A percentile compares a stretch with the other conserved stretches of the same genome.
Conservation (phyloP, 2,888 invertebrate genomes). For the Bimastos eiseni region DNA sequence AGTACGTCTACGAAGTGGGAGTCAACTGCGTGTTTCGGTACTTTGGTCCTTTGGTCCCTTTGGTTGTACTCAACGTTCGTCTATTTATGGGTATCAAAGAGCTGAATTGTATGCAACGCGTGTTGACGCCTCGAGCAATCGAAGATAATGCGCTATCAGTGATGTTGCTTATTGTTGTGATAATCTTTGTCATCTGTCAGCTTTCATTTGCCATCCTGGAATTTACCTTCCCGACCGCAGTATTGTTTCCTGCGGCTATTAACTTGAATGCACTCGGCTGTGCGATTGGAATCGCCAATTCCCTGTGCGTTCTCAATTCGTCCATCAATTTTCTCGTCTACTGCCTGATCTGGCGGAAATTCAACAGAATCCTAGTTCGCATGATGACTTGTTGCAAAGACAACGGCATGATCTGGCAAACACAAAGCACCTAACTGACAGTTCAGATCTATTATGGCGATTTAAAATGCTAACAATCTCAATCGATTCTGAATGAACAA, state of each 20-base stretch:
- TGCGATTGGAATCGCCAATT: conserved; percentile 30
- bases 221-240: neutral
- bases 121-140: neutral
- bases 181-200: conserved; percentile 36
- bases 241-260: neutral
- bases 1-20: conserved; percentile 43
- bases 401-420: neutral
- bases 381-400: neutral
- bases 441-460: no score
- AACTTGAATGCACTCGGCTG: neutral
- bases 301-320: conserved; percentile 42
- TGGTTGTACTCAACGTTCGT: conserved; percentile 41
- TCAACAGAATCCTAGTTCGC: conserved; percentile 26
- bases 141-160: conserved; percentile 10
- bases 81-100: conserved; percentile 37
- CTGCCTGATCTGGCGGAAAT: conserved; percentile 30
- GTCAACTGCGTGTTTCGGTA: conserved; percentile 44
- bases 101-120: neutral
- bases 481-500: no score
- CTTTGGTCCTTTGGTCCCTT: conserved; percentile 43
- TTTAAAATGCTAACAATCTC: no score
- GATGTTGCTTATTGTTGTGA: conserved; percentile 37
- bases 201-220: conserved; percentile 27
- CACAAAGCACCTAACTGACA: no score
- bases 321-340: conserved; percentile 44